Base-by-base conservation (phyloP, 2,113 vertebrate species). In the Genyomyrus donnyi region DNA sequence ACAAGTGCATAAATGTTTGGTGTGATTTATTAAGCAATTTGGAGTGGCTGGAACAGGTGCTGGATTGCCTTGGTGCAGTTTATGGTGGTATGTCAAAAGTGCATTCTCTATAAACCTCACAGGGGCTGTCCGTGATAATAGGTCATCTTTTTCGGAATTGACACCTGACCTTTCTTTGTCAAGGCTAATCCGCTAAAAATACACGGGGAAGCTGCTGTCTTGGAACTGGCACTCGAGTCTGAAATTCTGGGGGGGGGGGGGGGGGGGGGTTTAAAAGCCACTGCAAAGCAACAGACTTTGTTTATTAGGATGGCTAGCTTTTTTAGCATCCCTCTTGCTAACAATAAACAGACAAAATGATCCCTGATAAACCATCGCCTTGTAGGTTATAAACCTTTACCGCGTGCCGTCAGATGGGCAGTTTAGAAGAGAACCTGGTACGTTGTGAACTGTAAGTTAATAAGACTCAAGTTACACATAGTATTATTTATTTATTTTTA, bases 21-120 rank as follows among this genome's bases (percentile, higher is more conserved):
- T 3, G n/a, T 85, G 89, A 89, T 85, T 89, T 89, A 85, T 89
- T 85, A 84, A 58, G 3, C n/a, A 35, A 85, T 89, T 58, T 56
- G 53, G 58, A 85, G 21, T 62, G 56, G 31, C 70, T 35, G 49
- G 31, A 83, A 19, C 70, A 53, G 88, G 70, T 83, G 66, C 52
- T 24, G 70, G 21, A 52, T 46, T n/a, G 88, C 70, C 15, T 80
- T 19, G 48, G 62, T 80, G 48, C 46, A 21, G 48, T 80, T 21
- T 89, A 83, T 52, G 45, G 45, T 42, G 13, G 77, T 35, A n/a
- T 35, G 46, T 52, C 88, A 49, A 5, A 46, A 89, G 88, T 89
- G n/a, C n/a, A 48, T 53, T 80, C 70, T 89, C 46, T 52, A 70
- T 17, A 70, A 48, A 42, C 62, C 31, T 46, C 66, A 21, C 2